These are phyloP conservation scores for Indri indri DNA, from an alignment of 2,113 vertebrate genomes.

Conservation along the genomic window DNA sequence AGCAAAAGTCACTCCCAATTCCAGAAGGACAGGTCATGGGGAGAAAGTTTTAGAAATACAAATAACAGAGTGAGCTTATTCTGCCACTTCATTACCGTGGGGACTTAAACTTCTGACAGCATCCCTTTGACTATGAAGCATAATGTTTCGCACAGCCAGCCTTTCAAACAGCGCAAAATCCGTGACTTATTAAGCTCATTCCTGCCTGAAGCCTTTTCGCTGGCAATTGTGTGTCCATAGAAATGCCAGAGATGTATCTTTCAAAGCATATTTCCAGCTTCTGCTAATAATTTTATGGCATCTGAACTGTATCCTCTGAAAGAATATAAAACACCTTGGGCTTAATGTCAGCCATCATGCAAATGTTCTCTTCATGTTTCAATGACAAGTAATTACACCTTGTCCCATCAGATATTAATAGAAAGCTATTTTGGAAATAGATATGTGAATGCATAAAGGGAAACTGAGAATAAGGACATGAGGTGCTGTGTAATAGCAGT, in stretches of 20 bases:
- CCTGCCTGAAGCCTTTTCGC: slow-evolving; percentile 56
- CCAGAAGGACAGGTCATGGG: not conserved
- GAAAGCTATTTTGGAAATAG: slow-evolving; percentile 46
- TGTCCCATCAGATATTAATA: slow-evolving; percentile 42
- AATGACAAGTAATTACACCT: not conserved
- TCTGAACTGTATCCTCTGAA: slow-evolving; percentile 46
- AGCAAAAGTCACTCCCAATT: not conserved
- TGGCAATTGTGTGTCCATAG: slow-evolving; percentile 40
- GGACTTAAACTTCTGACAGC: not conserved
- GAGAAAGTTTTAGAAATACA: not conserved
- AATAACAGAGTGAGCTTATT: not conserved
- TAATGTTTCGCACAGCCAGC: not conserved
- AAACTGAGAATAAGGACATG: slow-evolving; percentile 31
- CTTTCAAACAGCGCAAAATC: slow-evolving; percentile 47
- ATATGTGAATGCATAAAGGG: slow-evolving; percentile 57
- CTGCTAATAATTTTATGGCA: slow-evolving; percentile 59
- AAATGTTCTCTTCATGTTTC: slow-evolving; percentile 60
- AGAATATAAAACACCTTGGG: slow-evolving; percentile 51
- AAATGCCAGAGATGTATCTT: slow-evolving; percentile 64
- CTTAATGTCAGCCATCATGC: slow-evolving; percentile 65
- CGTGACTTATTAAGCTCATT: slow-evolving; percentile 53
- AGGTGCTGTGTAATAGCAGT: slow-evolving; percentile 63
- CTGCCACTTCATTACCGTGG: not conserved
- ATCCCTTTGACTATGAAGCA: not conserved
- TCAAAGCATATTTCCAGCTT: slow-evolving; percentile 69